These are phyloP conservation scores for Distichodus sexfasciatus DNA, from an alignment of 2,797 vertebrate species.

Conservation along the genomic window DNA sequence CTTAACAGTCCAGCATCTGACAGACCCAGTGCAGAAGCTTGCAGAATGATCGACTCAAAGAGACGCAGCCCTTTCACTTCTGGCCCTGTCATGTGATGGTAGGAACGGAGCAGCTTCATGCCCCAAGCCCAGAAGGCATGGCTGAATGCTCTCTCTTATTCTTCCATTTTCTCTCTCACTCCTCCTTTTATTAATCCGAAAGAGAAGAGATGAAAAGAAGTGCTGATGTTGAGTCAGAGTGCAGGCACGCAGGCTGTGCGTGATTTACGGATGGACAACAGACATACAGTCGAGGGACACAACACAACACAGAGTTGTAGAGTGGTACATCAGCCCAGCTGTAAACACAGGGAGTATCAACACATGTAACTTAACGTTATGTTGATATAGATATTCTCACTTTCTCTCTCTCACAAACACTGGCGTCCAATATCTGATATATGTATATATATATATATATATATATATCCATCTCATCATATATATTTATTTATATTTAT, in stretches of 20 bases:
- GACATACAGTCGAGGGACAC: conserved; percentile 23
- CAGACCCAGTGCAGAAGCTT: background rate
- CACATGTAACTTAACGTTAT: too few species aligned
- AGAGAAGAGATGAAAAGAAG: conserved; percentile 34
- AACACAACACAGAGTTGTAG: conserved; percentile 1
- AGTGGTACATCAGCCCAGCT: conserved; percentile 9
- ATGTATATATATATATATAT: too few species aligned
- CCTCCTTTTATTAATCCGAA: background rate
- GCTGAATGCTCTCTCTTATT: conserved; percentile 43
- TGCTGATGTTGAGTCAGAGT: conserved; percentile 41
- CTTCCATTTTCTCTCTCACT: conserved; percentile 14
- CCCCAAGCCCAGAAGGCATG: conserved; percentile 27
- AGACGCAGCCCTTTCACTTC: conserved; percentile 10
- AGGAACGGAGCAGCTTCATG: conserved; percentile 21
- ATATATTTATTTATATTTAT: too few species aligned
- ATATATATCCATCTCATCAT: too few species aligned
- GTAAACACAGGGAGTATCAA: background rate
- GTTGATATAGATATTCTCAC: too few species aligned
- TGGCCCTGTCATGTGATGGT: conserved; percentile 47
- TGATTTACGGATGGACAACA: background rate
- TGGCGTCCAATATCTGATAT: background rate
- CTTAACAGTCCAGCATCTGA: background rate
- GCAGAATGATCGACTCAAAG: background rate
- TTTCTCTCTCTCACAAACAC: background rate
- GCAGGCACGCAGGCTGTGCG: conserved; percentile 27